Evolutionary conservation across 2,797 vertebrate species (phyloP), one percentile per base, ranked within the genome.

Genomic region (Melanotaenia parkinsoni): DNA sequence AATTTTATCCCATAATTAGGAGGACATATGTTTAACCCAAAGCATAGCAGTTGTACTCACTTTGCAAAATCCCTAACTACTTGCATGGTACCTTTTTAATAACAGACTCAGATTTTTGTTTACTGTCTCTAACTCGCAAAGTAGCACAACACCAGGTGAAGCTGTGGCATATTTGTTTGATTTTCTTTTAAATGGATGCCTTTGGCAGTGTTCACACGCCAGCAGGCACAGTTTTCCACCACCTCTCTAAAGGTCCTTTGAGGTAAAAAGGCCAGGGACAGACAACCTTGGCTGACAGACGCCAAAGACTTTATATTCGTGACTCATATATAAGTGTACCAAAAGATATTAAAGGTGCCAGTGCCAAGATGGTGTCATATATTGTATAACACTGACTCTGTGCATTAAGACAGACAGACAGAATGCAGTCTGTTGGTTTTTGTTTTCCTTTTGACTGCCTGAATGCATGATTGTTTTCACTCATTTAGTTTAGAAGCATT

Each of bases 311-410:
- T 85, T 59, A 81, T 83, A 28, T 75, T 57, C 59, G 66, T 62
- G 70, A 74, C 61, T 75, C 51, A 77, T 33, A 74, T 66, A 63
- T 40, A 26, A 38, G 60, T 62, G 45, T 73, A 87, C 83, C 74
- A 75, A 88, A 64, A 82, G 69, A 70, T 86, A 83, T 80, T 74
- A 84, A 73, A 51, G 53, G 43, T 76, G 74, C 79, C 88, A 85
- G 63, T 63, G 76, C 86, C 93, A 82, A 86, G 83, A 92, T 90
- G 89, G 84, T 88, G 77, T 67, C 40, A 73, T 76, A 37, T 3
- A 35, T 22, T 22, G 20, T 22, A 32, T 32, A 40, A 32, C 32
- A 14, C 28, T 9, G 20, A 20, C 5, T 18, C 12, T 37, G n/a
- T 50, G 8, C 43, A 37, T 40, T 8, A 53, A 73, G 22, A 58